A percentile compares a stretch with the other conserved stretches of the same genome.
Conservation (phyloP, 2,797 vertebrate species). For the Ctenochaetus hawaiiensis region DNA sequence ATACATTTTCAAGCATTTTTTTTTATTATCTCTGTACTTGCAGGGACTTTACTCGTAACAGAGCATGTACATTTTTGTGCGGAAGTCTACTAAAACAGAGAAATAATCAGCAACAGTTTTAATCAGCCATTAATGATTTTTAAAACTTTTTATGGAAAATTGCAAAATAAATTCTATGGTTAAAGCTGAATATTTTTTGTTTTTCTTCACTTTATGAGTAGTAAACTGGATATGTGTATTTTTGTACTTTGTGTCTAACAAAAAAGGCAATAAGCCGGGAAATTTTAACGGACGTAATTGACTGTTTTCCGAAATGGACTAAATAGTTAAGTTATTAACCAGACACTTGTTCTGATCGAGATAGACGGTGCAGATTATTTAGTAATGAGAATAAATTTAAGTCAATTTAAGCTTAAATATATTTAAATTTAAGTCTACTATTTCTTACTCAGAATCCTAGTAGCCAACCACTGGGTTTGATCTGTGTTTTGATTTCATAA, state of each 20-base stretch:
- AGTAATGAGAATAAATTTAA: not conserved
- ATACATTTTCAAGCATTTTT: too few species aligned
- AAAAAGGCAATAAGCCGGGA: not conserved
- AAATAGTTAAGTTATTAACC: not conserved
- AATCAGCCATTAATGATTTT: not conserved
- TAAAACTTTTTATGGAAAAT: not conserved
- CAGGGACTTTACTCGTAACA: too few species aligned
- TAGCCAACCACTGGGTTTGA: not conserved
- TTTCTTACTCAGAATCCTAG: too few species aligned
- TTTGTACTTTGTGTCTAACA: not conserved
- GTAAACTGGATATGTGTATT: not conserved
- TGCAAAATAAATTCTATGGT: not conserved
- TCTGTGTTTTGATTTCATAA: not conserved
- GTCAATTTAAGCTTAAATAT: too few species aligned
- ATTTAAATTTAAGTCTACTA: too few species aligned
- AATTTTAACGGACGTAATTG: not conserved
- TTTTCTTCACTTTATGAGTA: not conserved
- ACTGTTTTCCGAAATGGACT: not conserved
- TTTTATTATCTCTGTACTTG: too few species aligned
- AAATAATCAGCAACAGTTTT: not conserved
- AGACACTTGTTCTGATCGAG: not conserved
- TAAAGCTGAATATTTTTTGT: not conserved
- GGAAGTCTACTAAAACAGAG: not conserved
- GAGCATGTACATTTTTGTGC: too few species aligned
- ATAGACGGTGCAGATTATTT: not conserved